Percentiles rank a stretch among this genome's conserved stretches.
phyloP scores from a whole-genome alignment of 2,113 vertebrate species.

The Gobius niger region DNA sequence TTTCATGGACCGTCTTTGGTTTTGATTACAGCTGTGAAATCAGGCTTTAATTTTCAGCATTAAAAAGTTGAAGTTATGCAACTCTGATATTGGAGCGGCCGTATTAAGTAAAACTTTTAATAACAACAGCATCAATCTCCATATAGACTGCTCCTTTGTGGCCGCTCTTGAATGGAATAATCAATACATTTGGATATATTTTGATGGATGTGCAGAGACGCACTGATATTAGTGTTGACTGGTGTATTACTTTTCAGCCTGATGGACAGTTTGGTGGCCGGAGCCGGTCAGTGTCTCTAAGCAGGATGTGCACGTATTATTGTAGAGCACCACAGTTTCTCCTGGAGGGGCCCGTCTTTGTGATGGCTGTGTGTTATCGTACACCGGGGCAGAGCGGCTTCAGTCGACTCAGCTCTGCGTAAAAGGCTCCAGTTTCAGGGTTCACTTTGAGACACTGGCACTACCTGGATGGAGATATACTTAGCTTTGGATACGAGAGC shows the following conservation, averaged over 20 bases:
- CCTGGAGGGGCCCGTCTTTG: conserved; percentile 13
- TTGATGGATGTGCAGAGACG: conserved; percentile 18
- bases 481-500: conserved; percentile 38
- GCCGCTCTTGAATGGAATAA: background rate
- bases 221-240: background rate
- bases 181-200: conserved; percentile 17
- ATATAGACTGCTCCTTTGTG: background rate
- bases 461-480: conserved; percentile 29
- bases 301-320: conserved; percentile 47
- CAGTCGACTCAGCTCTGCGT: conserved; percentile 57
- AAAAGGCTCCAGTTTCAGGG: conserved; percentile 63
- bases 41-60: too few species aligned
- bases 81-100: too few species aligned
- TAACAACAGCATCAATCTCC: background rate
- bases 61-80: too few species aligned
- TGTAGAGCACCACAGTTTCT: conserved; percentile 36
- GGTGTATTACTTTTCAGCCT: conserved; percentile 58
- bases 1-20: too few species aligned
- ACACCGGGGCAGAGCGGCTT: conserved; percentile 44
- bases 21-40: too few species aligned
- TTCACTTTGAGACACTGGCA: conserved; percentile 58
- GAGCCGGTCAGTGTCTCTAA: conserved; percentile 56
- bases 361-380: conserved; percentile 61
- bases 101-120: too few species aligned
- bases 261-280: conserved; percentile 36